phyloP scores from a whole-genome alignment of 2,113 vertebrate species.

The Hyperopisus bebe region DNA sequence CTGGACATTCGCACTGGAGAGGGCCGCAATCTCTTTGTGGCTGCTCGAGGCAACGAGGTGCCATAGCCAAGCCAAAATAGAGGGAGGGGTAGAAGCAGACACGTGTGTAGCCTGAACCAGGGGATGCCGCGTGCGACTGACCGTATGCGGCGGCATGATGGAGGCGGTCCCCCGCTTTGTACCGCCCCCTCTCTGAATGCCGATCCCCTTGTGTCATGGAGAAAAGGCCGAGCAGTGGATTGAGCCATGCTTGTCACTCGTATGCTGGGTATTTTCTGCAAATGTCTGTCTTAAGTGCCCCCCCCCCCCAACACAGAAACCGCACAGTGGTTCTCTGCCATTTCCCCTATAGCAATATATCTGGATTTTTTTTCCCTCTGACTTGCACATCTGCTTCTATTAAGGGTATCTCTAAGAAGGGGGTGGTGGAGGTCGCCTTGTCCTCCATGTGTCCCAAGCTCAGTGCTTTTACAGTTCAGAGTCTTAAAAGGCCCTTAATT shows the following conservation, averaged over 20 bases:
- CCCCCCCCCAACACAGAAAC: neutral
- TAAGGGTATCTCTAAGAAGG: neutral
- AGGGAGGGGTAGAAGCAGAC: neutral
- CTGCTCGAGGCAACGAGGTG: neutral
- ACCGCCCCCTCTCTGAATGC: neutral
- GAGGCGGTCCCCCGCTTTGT: neutral
- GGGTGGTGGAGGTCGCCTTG: neutral
- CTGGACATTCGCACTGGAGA: neutral
- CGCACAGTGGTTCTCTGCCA: neutral
- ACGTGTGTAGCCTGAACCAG: neutral
- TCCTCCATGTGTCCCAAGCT: neutral
- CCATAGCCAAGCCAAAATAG: neutral
- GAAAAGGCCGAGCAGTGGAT: neutral
- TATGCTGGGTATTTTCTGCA: neutral
- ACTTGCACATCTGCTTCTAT: constrained; percentile 14
- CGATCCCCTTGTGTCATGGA: neutral
- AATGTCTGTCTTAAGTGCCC: neutral
- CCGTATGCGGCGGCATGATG: neutral
- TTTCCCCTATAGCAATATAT: neutral
- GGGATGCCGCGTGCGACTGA: neutral
- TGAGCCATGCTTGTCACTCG: neutral
- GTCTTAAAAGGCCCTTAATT: constrained; percentile 5
- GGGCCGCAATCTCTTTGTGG: neutral
- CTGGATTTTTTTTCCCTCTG: neutral
- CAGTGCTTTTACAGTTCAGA: constrained; percentile 1